These are phyloP conservation scores for Chiloscyllium plagiosum DNA, from an alignment of 2,113 vertebrate species.

Conservation along the genomic window DNA sequence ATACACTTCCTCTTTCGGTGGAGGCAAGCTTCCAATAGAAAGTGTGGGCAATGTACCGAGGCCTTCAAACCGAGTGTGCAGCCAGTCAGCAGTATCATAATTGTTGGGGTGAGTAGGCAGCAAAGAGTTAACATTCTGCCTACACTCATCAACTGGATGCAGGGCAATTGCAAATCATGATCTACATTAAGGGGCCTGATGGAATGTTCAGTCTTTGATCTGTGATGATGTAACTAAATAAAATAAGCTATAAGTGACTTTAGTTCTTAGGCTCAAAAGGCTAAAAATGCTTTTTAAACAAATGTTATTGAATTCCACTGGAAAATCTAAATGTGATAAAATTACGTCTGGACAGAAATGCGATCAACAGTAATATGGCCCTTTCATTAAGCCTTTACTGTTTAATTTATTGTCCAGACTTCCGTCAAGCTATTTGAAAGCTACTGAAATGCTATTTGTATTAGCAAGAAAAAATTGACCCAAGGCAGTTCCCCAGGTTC, in stretches of 20 bases:
- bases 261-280: not conserved
- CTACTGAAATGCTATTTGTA: not conserved
- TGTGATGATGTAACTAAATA: not conserved
- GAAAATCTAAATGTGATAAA: not conserved
- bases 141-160: not conserved
- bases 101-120: not conserved
- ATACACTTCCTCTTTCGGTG: not conserved
- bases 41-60: not conserved
- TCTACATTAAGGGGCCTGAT: not conserved
- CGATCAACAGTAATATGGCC: not conserved
- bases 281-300: not conserved
- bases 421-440: not conserved
- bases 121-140: not conserved
- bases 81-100: not conserved
- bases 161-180: not conserved
- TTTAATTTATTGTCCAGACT: not conserved
- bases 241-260: not conserved
- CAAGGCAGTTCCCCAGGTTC: not conserved
- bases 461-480: not conserved
- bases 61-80: not conserved
- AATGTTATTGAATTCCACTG: not conserved
- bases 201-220: not conserved
- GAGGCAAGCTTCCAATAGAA: not conserved
- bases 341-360: not conserved
- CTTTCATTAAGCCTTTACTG: not conserved